A percentile compares a stretch with the other conserved stretches of the same genome.
Evolutionary conservation across 2,113 vertebrate genomes (phyloP).

Genomic region (Pseudolaguvia tuberculata): DNA sequence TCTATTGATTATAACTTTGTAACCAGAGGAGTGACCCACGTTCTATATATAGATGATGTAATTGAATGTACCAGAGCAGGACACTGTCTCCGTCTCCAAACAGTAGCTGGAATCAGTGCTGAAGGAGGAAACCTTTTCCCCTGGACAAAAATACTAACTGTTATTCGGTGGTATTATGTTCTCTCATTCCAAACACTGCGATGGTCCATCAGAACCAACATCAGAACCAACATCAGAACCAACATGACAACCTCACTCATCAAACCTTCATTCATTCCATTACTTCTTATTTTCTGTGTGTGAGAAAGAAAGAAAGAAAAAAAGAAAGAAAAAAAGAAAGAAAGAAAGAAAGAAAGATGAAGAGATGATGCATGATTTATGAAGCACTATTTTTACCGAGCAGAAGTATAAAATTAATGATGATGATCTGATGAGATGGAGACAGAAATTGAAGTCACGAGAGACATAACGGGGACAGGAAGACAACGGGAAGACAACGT

Average conservation of each 20-base stretch:
- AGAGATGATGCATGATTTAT: constrained; percentile 75
- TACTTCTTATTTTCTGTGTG: constrained; percentile 31
- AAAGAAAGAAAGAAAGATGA: constrained; percentile 8
- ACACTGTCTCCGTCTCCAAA: background rate
- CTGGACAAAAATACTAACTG: background rate
- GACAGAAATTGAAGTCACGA: constrained; percentile 50
- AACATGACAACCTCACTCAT: constrained; percentile 28
- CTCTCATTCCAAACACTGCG: constrained; percentile 11
- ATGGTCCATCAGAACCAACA: constrained; percentile 18
- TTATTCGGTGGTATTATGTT: background rate
- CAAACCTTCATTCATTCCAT: constrained; percentile 12
- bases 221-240: constrained; percentile 29
- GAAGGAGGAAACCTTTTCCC: background rate
- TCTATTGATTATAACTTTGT: constrained; percentile 26
- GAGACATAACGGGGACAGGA: constrained; percentile 23
- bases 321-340: constrained; percentile 2
- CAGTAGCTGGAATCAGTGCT: background rate
- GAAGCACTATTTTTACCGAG: constrained; percentile 78
- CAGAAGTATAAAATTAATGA: constrained; percentile 54
- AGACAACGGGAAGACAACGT: constrained; percentile 20
- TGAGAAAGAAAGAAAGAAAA: constrained; percentile 25
- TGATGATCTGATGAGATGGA: constrained; percentile 33
- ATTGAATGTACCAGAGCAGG: background rate
- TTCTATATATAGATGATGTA: constrained; percentile 23
- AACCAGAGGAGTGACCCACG: constrained; percentile 12